These are phyloP conservation scores for Cyphomyrmex costatus DNA, from an alignment of 1,140 invertebrate species.

Conservation along the genomic window DNA sequence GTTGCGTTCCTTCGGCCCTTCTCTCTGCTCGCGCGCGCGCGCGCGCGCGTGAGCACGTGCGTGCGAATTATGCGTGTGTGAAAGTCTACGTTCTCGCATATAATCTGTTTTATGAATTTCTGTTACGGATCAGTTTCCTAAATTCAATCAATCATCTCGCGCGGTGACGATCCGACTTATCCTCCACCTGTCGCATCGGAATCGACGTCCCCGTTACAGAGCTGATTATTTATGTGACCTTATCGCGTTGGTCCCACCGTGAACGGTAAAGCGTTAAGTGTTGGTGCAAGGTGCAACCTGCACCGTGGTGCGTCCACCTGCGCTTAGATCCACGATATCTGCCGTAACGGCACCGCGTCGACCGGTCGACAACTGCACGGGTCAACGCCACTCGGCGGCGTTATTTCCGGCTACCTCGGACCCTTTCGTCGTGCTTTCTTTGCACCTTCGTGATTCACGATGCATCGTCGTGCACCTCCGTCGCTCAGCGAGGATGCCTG, in stretches of 20 bases:
- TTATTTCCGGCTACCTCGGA: constrained; percentile 83
- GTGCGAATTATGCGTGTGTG: constrained; percentile 2
- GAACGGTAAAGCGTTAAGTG: background rate
- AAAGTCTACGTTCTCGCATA: background rate
- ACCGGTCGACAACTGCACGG: constrained; percentile 65
- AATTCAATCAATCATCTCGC: background rate
- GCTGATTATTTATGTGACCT: background rate
- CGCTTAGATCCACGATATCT: background rate
- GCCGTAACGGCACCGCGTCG: constrained; percentile 13
- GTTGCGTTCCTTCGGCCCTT: background rate
- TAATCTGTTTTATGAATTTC: background rate
- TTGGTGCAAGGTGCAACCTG: background rate
- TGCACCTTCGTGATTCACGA: constrained; percentile 45
- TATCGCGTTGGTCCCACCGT: background rate
- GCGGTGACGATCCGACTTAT: background rate
- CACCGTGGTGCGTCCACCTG: background rate
- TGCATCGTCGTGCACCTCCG: constrained; percentile 66
- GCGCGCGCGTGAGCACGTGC: constrained; percentile 5
- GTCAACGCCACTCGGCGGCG: constrained; percentile 83
- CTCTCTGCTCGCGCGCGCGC: background rate
- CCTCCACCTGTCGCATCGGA: background rate
- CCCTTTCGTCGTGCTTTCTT: constrained; percentile 69
- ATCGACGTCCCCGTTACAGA: constrained; percentile 16
- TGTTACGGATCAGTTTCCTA: background rate
- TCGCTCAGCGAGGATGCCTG: constrained; percentile 71